A percentile compares a stretch with the other conserved stretches of the same genome.
These are phyloP conservation scores for Aproaerema taeniolella DNA, from an alignment of 2,888 invertebrate species.

Conservation along the genomic window DNA sequence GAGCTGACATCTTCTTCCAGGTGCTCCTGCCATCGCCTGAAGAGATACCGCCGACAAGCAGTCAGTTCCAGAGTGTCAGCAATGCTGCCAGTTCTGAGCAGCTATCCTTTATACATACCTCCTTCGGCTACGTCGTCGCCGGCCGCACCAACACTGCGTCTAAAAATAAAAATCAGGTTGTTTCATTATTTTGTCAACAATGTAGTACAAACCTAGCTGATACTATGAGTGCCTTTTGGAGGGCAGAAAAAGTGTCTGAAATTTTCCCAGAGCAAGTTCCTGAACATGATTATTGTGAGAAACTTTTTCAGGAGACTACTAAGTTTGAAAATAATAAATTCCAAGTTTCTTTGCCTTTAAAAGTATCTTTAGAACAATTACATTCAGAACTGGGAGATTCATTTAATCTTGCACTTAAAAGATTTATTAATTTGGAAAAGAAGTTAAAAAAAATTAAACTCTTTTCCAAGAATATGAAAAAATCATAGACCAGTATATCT, in stretches of 20 bases:
- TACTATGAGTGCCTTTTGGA: background rate
- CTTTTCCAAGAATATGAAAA: conserved; percentile 11
- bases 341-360: conserved; percentile 8
- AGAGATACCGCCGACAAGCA: background rate
- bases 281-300: conserved; percentile 4
- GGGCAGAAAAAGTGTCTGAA: conserved; percentile 3
- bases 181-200: background rate
- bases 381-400: conserved; percentile 17
- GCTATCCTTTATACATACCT: background rate
- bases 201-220: background rate
- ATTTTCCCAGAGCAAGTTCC: background rate
- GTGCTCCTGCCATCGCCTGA: background rate
- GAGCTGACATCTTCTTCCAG: conserved; percentile 9
- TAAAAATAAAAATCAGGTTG: background rate
- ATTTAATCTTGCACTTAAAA: conserved; percentile 18
- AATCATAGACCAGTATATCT: conserved; percentile 15
- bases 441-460: conserved; percentile 12
- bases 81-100: background rate
- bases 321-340: conserved; percentile 8
- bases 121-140: background rate
- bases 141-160: background rate
- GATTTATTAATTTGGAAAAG: conserved; percentile 21
- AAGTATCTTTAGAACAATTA: background rate
- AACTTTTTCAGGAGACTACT: background rate
- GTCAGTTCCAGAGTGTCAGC: background rate